phyloP scores from a whole-genome alignment of 2,888 invertebrate species.

The Catocala nupta region DNA sequence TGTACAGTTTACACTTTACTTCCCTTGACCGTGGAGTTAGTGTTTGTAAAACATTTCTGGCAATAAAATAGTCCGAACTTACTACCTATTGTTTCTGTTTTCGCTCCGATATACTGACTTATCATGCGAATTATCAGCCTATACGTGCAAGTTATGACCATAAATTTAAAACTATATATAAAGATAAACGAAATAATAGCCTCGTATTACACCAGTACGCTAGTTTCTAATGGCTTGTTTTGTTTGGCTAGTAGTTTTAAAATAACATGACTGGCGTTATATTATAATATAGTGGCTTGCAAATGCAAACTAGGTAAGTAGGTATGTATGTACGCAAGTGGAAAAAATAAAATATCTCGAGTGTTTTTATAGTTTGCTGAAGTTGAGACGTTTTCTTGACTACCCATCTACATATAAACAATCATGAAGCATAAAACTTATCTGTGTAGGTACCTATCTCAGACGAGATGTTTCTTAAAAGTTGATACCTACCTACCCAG shows the following conservation, averaged over 20 bases:
- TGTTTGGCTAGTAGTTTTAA: background rate
- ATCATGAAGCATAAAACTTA: no score
- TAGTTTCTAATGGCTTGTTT: conserved; percentile 1
- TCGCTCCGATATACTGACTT: conserved; percentile 16
- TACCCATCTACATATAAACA: no score
- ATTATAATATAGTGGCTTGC: background rate
- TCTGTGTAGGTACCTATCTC: no score
- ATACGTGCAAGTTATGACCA: conserved; percentile 1
- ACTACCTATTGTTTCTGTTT: conserved; percentile 58
- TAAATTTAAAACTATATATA: conserved; percentile 4
- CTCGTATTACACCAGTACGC: conserved; percentile 6
- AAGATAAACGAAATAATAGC: background rate
- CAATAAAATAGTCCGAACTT: conserved; percentile 87
- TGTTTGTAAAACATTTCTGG: conserved; percentile 86
- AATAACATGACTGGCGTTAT: conserved; percentile 4
- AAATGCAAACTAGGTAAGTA: conserved; percentile 7
- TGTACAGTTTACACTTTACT: conserved; percentile 81
- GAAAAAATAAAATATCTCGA: background rate
- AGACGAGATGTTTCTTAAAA: no score
- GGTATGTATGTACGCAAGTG: background rate
- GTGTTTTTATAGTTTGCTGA: background rate
- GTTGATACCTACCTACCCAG: no score
- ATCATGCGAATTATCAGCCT: background rate
- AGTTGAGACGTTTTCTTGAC: no score
- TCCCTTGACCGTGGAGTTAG: conserved; percentile 72